Conservation (phyloP, 2,797 vertebrate genomes). For the Catamblyrhynchus diadema region DNA sequence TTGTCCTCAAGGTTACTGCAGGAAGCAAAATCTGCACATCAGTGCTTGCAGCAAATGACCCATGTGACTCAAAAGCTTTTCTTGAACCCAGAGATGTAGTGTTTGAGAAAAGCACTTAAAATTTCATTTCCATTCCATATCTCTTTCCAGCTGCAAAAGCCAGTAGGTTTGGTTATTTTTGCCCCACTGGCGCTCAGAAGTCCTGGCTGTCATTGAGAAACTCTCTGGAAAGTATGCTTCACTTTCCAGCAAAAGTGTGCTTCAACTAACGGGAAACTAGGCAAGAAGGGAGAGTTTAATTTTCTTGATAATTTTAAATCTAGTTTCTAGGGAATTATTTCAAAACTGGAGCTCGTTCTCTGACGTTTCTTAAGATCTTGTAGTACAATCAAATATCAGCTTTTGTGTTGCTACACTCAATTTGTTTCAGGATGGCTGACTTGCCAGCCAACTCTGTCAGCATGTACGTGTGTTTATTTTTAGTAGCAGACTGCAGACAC, state of each 20-base stretch:
- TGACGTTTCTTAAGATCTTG: background rate
- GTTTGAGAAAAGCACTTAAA: background rate
- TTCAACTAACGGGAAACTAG: background rate
- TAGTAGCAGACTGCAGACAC: background rate
- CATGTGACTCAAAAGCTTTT: background rate
- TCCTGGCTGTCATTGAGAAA: background rate
- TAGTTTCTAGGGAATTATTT: background rate
- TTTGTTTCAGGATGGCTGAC: background rate
- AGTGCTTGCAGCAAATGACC: background rate
- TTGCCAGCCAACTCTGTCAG: background rate
- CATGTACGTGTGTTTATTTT: background rate
- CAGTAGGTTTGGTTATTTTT: background rate
- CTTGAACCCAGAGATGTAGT: background rate
- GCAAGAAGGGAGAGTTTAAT: background rate
- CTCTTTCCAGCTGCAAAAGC: background rate
- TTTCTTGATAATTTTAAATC: background rate
- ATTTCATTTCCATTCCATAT: background rate
- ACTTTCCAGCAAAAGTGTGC: background rate
- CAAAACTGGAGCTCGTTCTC: background rate
- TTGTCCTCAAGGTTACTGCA: background rate
- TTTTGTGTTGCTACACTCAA: background rate
- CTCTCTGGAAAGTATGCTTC: background rate
- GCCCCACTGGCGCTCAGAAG: background rate
- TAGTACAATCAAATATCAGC: accelerated
- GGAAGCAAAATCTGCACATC: background rate